These are phyloP conservation scores for Gobiocypris rarus DNA, from an alignment of 2,113 vertebrate genomes.

Conservation along the genomic window DNA sequence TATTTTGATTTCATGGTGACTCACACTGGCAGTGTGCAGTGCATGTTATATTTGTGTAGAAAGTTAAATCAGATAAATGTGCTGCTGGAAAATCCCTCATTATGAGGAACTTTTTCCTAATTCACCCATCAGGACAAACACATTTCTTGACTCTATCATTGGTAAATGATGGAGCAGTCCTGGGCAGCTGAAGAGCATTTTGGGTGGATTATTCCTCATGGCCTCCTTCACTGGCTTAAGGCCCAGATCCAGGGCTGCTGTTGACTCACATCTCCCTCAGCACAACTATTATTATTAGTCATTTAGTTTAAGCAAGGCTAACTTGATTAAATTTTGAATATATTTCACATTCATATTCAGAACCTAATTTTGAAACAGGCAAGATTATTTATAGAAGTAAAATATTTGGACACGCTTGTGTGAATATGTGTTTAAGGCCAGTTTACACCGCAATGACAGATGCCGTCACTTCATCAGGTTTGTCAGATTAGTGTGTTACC, in stretches of 20 bases:
- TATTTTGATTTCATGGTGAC: no score
- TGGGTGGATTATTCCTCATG: conserved; percentile 78
- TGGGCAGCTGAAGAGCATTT: conserved; percentile 74
- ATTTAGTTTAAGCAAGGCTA: conserved; percentile 9
- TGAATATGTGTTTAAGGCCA: no score
- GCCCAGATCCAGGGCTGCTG: conserved; percentile 88
- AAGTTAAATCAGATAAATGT: background rate
- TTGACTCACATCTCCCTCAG: conserved; percentile 81
- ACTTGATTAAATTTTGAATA: background rate
- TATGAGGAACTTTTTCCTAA: background rate
- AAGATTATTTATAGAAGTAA: no score
- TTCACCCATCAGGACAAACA: background rate
- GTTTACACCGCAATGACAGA: no score
- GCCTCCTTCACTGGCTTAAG: conserved; percentile 86
- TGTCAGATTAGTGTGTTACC: no score
- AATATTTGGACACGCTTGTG: no score
- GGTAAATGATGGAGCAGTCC: conserved; percentile 87
- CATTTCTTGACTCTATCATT: conserved; percentile 75
- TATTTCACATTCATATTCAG: background rate
- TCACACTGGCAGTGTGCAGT: background rate
- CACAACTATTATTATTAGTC: conserved; percentile 61
- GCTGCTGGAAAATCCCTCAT: background rate
- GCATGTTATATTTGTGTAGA: background rate
- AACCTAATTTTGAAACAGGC: no score
- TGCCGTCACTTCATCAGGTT: no score